These are phyloP conservation scores for Periphyllus acericola DNA, from an alignment of 2,888 invertebrate genomes.

Conservation along the genomic window DNA sequence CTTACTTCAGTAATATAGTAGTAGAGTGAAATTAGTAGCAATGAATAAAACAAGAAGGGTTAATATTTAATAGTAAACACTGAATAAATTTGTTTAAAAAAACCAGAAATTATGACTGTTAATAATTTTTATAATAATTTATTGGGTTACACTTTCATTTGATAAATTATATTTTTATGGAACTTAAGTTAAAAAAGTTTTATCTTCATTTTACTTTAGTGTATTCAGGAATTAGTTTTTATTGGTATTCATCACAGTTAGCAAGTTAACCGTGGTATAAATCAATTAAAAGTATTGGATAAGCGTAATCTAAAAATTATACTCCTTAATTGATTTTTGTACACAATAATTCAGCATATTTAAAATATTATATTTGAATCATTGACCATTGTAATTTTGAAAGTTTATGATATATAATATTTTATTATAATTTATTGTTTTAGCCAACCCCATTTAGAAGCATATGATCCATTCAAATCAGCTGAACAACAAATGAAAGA, in stretches of 20 bases:
- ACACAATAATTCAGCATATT: neutral
- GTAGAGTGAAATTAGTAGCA: neutral
- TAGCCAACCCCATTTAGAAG: slow-evolving; percentile 66
- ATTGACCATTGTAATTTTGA: neutral
- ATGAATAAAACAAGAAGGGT: neutral
- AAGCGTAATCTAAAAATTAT: too few relatives aligned
- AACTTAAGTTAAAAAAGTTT: too few relatives aligned
- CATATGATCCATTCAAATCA: slow-evolving; percentile 81
- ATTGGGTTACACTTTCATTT: too few relatives aligned
- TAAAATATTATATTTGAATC: neutral
- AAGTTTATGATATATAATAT: neutral
- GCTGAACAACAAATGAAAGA: slow-evolving; percentile 86
- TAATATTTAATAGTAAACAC: neutral
- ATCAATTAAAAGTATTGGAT: too few relatives aligned
- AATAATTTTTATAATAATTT: too few relatives aligned
- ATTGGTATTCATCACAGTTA: neutral
- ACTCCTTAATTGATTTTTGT: neutral
- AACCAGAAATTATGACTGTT: too few relatives aligned
- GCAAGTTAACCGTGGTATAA: too few relatives aligned
- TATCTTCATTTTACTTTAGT: neutral
- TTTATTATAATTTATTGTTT: slow-evolving; percentile 27
- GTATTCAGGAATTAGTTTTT: neutral
- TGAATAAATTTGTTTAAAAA: too few relatives aligned
- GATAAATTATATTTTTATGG: too few relatives aligned
- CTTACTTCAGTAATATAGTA: too few relatives aligned